phyloP scores from a whole-genome alignment of 2,888 invertebrate species.

The Drosophila hamatofila region DNA sequence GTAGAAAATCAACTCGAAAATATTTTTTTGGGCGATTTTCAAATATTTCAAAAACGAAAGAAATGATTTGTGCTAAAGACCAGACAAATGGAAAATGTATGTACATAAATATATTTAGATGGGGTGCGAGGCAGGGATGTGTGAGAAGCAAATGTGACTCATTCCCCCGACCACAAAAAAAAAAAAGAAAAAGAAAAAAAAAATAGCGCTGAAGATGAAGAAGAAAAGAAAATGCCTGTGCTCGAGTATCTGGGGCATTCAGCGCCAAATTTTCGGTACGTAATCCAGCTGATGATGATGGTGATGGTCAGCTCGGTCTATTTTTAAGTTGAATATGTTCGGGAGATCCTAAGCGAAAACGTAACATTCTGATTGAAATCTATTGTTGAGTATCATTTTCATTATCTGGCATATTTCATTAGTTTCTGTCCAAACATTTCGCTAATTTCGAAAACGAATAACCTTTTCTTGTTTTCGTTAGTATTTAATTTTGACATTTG shows the following conservation, averaged over 20 bases:
- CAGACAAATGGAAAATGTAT: conserved; percentile 47
- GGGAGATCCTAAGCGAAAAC: conserved; percentile 33
- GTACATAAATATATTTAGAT: neutral
- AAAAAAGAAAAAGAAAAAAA: neutral
- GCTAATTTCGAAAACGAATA: neutral
- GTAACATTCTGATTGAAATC: neutral
- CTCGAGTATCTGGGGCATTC: conserved; percentile 54
- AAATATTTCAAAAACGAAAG: conserved; percentile 29
- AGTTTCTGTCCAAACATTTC: neutral
- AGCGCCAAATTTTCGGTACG: conserved; percentile 43
- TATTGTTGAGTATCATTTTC: conserved; percentile 5
- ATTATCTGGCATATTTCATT: neutral
- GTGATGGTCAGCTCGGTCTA: conserved; percentile 29
- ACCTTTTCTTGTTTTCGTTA: too few relatives aligned
- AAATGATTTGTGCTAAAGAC: conserved; percentile 24
- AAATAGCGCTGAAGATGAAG: neutral
- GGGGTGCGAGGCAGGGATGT: neutral
- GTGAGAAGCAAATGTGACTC: conserved; percentile 38
- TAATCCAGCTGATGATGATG: conserved; percentile 45
- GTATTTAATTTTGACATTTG: neutral
- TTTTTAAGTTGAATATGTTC: conserved; percentile 36
- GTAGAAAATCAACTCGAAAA: conserved; percentile 16
- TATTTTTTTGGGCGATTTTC: conserved; percentile 25
- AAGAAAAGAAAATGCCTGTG: conserved; percentile 33
- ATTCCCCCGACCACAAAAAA: conserved; percentile 19